These are phyloP conservation scores for Gobio occitaniae DNA, from an alignment of 2,797 vertebrate species.

Conservation along the genomic window DNA sequence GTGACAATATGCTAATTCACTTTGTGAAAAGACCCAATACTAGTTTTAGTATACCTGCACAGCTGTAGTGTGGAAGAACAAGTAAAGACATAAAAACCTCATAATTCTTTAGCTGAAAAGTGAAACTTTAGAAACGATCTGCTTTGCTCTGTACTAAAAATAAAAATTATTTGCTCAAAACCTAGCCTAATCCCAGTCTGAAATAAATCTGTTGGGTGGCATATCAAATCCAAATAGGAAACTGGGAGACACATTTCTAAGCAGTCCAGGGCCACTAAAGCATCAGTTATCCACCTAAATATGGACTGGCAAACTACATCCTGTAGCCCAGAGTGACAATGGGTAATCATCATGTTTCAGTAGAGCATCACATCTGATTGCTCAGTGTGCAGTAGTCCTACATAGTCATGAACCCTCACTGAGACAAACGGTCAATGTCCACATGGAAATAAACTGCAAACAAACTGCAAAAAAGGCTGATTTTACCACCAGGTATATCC, in stretches of 20 bases:
- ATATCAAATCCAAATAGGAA: conserved; percentile 21
- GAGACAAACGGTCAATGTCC: not conserved
- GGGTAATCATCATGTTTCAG: conserved; percentile 55
- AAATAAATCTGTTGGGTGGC: not conserved
- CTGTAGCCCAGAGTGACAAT: conserved; percentile 39
- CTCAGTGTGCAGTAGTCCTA: conserved; percentile 22
- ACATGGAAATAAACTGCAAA: not conserved
- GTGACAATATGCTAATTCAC: not conserved
- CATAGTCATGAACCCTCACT: conserved; percentile 4
- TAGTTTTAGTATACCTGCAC: conserved; percentile 21
- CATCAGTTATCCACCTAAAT: conserved; percentile 28
- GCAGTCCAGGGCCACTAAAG: conserved; percentile 7
- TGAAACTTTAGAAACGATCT: not conserved
- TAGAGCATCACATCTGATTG: conserved; percentile 55
- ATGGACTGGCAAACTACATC: conserved; percentile 32
- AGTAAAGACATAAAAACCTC: not conserved
- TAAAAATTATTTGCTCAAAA: not conserved
- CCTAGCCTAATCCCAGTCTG: not conserved
- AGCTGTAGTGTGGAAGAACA: not conserved
- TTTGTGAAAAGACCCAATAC: conserved; percentile 11
- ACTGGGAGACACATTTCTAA: not conserved
- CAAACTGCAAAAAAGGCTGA: not conserved
- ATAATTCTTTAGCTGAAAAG: not conserved
- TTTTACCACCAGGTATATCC: not conserved
- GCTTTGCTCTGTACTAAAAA: conserved; percentile 22